phyloP scores from a whole-genome alignment of 2,113 vertebrate genomes.

The Labeo rohita region DNA sequence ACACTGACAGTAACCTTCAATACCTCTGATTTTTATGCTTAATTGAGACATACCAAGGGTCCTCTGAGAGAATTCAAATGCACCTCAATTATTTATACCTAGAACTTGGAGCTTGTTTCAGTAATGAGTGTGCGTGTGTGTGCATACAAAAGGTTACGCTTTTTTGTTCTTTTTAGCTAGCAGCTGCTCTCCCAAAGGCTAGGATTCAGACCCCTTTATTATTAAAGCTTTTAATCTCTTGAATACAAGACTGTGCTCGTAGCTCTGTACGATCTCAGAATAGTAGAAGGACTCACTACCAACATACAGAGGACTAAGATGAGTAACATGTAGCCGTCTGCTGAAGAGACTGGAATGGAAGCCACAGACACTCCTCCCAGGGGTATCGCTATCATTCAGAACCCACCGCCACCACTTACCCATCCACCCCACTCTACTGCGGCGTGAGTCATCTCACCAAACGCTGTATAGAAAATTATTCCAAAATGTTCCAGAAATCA shows the following conservation, averaged over 20 bases:
- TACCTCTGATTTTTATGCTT: slow-evolving; percentile 52
- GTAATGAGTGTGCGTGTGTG: background rate
- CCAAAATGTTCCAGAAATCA: slow-evolving; percentile 24
- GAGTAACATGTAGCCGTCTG: background rate
- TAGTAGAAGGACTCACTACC: slow-evolving; percentile 5
- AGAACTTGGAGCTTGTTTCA: slow-evolving; percentile 43
- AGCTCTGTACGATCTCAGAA: slow-evolving; percentile 1
- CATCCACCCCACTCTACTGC: background rate
- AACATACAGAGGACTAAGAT: slow-evolving; percentile 23
- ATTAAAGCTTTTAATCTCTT: slow-evolving; percentile 42
- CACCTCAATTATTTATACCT: slow-evolving; percentile 63
- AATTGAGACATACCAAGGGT: slow-evolving; percentile 50
- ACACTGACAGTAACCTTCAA: slow-evolving; percentile 53
- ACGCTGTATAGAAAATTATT: slow-evolving; percentile 42
- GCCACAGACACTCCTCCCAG: slow-evolving; percentile 34
- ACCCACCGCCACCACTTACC: slow-evolving; percentile 1
- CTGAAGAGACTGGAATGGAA: slow-evolving; percentile 32
- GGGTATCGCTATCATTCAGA: slow-evolving; percentile 8
- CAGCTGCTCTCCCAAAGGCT: slow-evolving; percentile 28
- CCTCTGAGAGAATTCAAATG: slow-evolving; percentile 58
- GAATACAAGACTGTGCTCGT: background rate
- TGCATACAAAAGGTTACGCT: slow-evolving; percentile 13
- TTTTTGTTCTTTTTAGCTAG: slow-evolving; percentile 29
- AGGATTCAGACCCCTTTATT: slow-evolving; percentile 33
- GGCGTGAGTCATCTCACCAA: slow-evolving; percentile 28